These are phyloP conservation scores for Chamaetylas fuelleborni DNA, from an alignment of 2,113 vertebrate species.

Conservation along the genomic window DNA sequence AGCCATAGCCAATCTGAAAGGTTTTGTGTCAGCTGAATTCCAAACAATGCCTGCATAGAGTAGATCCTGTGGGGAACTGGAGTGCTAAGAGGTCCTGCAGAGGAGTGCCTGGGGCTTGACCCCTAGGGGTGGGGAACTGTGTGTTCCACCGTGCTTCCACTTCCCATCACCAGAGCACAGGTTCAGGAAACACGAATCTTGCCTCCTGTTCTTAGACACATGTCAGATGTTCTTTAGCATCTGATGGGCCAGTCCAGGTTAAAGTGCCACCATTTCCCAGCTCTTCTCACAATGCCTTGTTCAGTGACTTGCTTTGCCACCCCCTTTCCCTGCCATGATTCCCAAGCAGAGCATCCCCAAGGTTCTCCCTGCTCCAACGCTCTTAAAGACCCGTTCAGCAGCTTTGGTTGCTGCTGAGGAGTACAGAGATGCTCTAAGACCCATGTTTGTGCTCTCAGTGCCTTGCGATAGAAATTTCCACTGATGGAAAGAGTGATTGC, in stretches of 20 bases:
- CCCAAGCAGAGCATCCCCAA: neutral
- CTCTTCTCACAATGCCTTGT: neutral
- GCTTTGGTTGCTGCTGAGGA: neutral
- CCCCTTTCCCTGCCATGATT: neutral
- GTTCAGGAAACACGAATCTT: neutral
- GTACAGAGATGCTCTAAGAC: neutral
- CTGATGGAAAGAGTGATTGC: neutral
- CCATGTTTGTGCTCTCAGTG: fast-evolving
- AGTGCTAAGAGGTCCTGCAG: fast-evolving
- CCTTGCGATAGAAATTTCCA: neutral
- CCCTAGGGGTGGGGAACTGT: neutral
- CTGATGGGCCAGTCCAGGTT: neutral
- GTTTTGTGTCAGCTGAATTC: neutral
- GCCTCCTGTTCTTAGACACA: neutral
- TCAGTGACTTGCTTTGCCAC: neutral
- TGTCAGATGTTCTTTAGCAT: neutral
- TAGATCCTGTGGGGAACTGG: neutral
- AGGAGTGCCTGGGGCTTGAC: neutral
- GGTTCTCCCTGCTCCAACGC: neutral
- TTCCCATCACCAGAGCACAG: neutral
- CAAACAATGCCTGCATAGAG: neutral
- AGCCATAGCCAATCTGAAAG: neutral
- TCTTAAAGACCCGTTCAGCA: neutral
- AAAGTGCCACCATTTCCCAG: neutral
- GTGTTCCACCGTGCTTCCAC: neutral